A percentile compares a stretch with the other conserved stretches of the same genome.
phyloP scores from a whole-genome alignment of 2,888 invertebrate species.

The Mycogona germanica region DNA sequence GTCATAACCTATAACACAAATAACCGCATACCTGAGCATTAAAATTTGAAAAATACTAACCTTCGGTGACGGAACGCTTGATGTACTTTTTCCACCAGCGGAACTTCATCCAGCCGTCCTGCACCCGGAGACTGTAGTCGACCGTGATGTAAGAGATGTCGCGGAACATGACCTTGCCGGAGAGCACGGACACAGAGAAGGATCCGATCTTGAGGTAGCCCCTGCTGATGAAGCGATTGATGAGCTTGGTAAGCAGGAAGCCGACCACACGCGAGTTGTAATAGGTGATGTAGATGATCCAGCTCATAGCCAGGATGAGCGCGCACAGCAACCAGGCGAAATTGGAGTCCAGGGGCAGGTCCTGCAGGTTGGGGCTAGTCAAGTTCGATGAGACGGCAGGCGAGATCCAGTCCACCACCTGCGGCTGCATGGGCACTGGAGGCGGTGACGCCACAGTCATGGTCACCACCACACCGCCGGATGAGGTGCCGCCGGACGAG shows the following conservation, averaged over 20 bases:
- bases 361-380: constrained; percentile 4
- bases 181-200: constrained; percentile 84
- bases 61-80: constrained; percentile 89
- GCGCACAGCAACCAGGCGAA: constrained; percentile 64
- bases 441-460: not conserved
- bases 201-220: constrained; percentile 86
- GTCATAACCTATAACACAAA: not conserved
- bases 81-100: constrained; percentile 96
- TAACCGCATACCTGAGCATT: not conserved
- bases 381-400: constrained; percentile 6
- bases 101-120: constrained; percentile 95
- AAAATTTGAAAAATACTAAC: constrained; percentile 38
- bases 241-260: constrained; percentile 72
- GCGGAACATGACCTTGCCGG: constrained; percentile 97
- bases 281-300: constrained; percentile 89
- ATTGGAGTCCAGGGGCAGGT: constrained; percentile 35
- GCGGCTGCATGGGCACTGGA: not conserved
- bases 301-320: constrained; percentile 65
- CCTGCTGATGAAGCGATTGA: constrained; percentile 74
- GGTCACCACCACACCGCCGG: no score
- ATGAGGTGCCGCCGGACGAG: no score
- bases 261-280: constrained; percentile 90
- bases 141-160: constrained; percentile 88
- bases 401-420: not conserved
- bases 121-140: constrained; percentile 82